Conservation (phyloP, 2,113 vertebrate species). For the Pseudonaja textilis region DNA sequence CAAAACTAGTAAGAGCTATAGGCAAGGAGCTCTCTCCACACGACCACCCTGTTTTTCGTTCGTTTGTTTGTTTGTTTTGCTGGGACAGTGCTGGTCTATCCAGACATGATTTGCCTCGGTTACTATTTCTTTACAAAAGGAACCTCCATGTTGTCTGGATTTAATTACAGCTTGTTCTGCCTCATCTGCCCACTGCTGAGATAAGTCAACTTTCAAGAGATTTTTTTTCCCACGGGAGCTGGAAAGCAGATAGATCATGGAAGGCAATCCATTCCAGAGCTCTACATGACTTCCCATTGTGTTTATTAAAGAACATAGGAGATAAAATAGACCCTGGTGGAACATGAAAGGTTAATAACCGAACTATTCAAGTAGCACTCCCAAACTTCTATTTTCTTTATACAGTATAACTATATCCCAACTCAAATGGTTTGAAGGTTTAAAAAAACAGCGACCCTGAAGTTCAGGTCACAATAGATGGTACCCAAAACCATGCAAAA, state of each 20-base stretch:
- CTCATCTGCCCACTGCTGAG: background rate
- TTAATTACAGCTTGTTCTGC: background rate
- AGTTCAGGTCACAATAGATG: background rate
- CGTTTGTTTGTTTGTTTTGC: background rate
- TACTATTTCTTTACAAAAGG: background rate
- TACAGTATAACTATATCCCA: background rate
- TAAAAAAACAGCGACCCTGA: background rate
- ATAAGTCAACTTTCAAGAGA: background rate
- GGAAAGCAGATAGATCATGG: background rate
- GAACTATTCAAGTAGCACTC: background rate
- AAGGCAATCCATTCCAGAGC: background rate
- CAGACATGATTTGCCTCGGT: background rate
- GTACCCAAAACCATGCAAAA: background rate
- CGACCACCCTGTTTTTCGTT: background rate
- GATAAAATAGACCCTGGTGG: background rate
- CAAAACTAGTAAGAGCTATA: background rate
- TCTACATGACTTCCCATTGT: background rate
- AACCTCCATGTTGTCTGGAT: background rate
- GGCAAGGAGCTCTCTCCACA: background rate
- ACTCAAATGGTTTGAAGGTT: background rate
- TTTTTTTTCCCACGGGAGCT: background rate
- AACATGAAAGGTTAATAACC: background rate
- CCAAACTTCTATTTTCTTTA: background rate
- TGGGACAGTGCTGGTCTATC: background rate
- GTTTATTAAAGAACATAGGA: background rate